Conservation (phyloP, 2,113 vertebrate genomes). For the Bettongia penicillata region DNA sequence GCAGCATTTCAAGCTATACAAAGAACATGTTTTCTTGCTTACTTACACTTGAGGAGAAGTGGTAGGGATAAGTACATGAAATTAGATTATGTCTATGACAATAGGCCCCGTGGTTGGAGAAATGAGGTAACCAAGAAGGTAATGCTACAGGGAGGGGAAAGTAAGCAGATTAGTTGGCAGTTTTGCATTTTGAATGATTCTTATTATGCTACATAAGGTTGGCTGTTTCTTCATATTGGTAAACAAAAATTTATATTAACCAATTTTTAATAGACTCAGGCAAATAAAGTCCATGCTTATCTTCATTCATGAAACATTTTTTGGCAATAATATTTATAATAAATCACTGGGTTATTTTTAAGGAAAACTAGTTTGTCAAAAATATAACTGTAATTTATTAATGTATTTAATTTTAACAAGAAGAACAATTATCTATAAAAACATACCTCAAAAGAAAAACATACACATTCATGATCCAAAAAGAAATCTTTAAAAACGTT, state of each 20-base stretch:
- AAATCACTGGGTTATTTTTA: background rate
- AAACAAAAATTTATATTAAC: background rate
- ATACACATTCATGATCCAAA: background rate
- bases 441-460: background rate
- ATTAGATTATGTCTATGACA: background rate
- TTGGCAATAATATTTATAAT: background rate
- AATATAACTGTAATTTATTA: background rate
- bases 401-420: background rate
- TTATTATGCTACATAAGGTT: background rate
- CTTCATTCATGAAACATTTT: background rate
- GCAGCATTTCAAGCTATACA: background rate
- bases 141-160: background rate
- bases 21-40: background rate
- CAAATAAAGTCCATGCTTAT: background rate
- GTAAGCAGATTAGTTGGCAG: background rate
- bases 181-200: background rate
- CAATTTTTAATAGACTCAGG: background rate
- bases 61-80: background rate
- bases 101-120: background rate
- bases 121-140: background rate
- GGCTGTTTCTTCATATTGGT: background rate
- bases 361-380: background rate
- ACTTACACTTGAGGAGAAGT: background rate
- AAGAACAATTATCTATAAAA: conserved; percentile 23
- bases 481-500: background rate